A percentile compares a stretch with the other conserved stretches of the same genome.
Conservation (phyloP, 2,797 vertebrate species). For the Leuciscus waleckii region DNA sequence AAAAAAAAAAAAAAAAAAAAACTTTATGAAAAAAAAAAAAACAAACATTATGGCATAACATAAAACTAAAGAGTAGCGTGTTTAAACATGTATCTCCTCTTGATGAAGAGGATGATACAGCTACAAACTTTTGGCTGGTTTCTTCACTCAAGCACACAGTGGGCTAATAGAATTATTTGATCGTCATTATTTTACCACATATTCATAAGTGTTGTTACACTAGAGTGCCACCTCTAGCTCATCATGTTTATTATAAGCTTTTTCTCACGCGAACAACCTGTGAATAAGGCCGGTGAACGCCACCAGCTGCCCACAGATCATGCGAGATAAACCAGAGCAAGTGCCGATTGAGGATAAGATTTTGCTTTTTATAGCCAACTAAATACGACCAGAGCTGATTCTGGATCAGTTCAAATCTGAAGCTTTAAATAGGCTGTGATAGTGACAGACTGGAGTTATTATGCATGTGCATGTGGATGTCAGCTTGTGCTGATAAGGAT, state of each 20-base stretch:
- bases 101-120: background rate
- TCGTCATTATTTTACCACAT: constrained; percentile 3
- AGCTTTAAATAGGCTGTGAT: constrained; percentile 1
- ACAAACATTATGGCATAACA: background rate
- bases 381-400: background rate
- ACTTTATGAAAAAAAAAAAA: too few species aligned
- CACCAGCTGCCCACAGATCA: constrained; percentile 12
- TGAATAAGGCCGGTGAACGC: constrained; percentile 7
- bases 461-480: constrained; percentile 13
- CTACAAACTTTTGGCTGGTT: background rate
- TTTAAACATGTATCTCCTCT: background rate
- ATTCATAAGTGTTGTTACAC: background rate
- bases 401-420: constrained; percentile 9
- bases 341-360: constrained; percentile 6
- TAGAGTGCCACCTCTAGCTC: constrained; percentile 24
- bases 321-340: constrained; percentile 4
- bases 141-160: background rate
- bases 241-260: constrained; percentile 12
- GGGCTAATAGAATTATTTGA: background rate
- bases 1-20: background rate
- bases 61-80: background rate
- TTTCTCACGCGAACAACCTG: constrained; percentile 13
- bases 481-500: constrained; percentile 25
- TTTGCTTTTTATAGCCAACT: constrained; percentile 21
- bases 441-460: constrained; percentile 19